These are phyloP conservation scores for Gymnoscopelus microlampas DNA, from an alignment of 2,797 vertebrate genomes.

Conservation along the genomic window DNA sequence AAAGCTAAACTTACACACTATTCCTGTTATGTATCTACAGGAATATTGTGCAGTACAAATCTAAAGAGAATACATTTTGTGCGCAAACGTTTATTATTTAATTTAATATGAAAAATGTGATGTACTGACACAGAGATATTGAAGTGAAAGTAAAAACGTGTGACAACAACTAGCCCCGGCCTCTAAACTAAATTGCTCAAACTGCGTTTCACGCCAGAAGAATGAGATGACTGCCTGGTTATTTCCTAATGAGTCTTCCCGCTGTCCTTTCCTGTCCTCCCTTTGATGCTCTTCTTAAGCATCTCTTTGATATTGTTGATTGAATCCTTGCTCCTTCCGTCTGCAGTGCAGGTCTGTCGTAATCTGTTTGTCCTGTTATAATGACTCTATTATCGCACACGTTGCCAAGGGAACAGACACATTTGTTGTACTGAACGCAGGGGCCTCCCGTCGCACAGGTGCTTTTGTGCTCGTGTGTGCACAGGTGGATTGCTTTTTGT, in stretches of 20 bases:
- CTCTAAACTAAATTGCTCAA: neutral
- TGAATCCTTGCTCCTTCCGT: constrained; percentile 46
- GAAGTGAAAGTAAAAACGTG: too few relatives aligned
- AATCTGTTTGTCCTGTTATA: constrained; percentile 73
- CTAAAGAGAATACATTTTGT: too few relatives aligned
- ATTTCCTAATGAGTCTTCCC: constrained; percentile 16
- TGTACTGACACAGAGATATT: too few relatives aligned
- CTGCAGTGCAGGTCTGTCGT: constrained; percentile 46
- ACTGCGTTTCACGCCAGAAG: neutral
- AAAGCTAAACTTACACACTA: too few relatives aligned
- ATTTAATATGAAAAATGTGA: too few relatives aligned
- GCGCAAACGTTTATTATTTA: too few relatives aligned
- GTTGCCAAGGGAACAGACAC: constrained; percentile 78
- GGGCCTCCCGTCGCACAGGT: constrained; percentile 62
- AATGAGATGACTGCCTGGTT: constrained; percentile 14
- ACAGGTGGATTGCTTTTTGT: constrained; percentile 59
- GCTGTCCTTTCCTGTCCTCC: constrained; percentile 11
- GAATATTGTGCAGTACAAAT: too few relatives aligned
- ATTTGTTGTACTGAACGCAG: constrained; percentile 62
- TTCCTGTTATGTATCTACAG: too few relatives aligned
- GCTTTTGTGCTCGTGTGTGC: constrained; percentile 68
- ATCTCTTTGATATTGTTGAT: constrained; percentile 51
- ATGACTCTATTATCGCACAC: constrained; percentile 74
- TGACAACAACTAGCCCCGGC: too few relatives aligned
- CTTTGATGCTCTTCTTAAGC: constrained; percentile 30